Evolutionary conservation across 2,113 vertebrate species (phyloP), one percentile per base, ranked within the genome.

Genomic region (Chionis minor): DNA sequence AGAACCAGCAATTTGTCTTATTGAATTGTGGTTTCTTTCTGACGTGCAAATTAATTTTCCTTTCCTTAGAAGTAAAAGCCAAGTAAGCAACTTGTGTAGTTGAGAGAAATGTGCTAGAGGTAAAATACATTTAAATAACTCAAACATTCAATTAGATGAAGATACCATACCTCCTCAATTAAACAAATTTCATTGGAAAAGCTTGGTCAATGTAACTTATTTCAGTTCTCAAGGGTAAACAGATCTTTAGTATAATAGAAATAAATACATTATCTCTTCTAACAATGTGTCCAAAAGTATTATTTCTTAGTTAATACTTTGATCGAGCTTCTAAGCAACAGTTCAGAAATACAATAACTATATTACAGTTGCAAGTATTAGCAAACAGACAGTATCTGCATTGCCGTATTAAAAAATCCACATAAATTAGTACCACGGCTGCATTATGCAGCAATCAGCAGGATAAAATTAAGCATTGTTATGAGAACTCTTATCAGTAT

Each of bases 391-490:
- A 75, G 10, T 44, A 61, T 84, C 77, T 86, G 32, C 56, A n/a
- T 38, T 86, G 52, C 40, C 16, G 7, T 90, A 59, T 59, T 70
- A 82, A 92, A 95, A 92, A 82, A 51, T 32, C 32, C 23, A 40
- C 33, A 44, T 58, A 58, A 80, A 77, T 91, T 73, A 85, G n/a
- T 54, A 45, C 24, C 22, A 27, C 35, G 70, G 49, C 40, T 94
- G 45, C 49, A 58, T 90, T 72, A 70, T 42, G 81, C 66, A 79
- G 49, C 52, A 70, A 86, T 75, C 58, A 54, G 73, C 22, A 75
- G 49, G 8, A 95, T 91, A 87, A 92, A 95, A 80, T 85, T 35
- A 88, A 72, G 54, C 58, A 66, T 62, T 87, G 42, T 89, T 94
- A 23, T 45, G 19, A 89, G 73, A 77, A 69, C 24, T 81, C 75